Conservation (phyloP, 2,797 vertebrate species). For the Pristis pectinata region DNA sequence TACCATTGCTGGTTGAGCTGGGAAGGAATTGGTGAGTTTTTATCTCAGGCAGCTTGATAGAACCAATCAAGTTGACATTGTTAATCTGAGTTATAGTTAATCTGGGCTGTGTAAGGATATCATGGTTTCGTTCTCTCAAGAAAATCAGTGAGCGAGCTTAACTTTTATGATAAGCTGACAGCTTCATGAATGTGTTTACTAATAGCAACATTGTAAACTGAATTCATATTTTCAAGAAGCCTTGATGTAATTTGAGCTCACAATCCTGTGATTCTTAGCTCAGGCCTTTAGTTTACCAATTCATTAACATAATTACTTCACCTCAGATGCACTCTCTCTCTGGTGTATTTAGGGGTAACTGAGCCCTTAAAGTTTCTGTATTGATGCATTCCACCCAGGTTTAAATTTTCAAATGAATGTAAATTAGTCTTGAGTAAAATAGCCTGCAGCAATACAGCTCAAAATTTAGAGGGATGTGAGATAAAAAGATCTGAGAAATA, state of each 20-base stretch:
- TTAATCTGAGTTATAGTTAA: not conserved
- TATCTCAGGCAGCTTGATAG: not conserved
- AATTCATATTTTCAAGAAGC: not conserved
- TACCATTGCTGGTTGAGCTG: not conserved
- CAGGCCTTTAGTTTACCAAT: not conserved
- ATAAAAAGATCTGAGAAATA: too few relatives aligned
- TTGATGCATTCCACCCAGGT: not conserved
- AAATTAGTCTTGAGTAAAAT: too few relatives aligned
- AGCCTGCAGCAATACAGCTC: too few relatives aligned
- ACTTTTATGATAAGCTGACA: not conserved
- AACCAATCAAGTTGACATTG: not conserved
- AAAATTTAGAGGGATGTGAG: too few relatives aligned
- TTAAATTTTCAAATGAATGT: not conserved
- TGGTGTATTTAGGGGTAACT: not conserved
- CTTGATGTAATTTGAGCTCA: not conserved
- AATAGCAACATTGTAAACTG: not conserved
- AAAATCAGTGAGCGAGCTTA: not conserved
- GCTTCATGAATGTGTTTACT: not conserved
- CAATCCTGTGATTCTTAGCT: not conserved
- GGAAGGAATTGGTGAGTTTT: not conserved
- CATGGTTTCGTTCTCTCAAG: not conserved
- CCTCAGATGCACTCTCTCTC: not conserved
- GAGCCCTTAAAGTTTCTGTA: not conserved
- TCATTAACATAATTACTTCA: not conserved
- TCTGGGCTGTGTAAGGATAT: not conserved